phyloP scores from a whole-genome alignment of 2,888 invertebrate genomes.

The Cetonia aurata region DNA sequence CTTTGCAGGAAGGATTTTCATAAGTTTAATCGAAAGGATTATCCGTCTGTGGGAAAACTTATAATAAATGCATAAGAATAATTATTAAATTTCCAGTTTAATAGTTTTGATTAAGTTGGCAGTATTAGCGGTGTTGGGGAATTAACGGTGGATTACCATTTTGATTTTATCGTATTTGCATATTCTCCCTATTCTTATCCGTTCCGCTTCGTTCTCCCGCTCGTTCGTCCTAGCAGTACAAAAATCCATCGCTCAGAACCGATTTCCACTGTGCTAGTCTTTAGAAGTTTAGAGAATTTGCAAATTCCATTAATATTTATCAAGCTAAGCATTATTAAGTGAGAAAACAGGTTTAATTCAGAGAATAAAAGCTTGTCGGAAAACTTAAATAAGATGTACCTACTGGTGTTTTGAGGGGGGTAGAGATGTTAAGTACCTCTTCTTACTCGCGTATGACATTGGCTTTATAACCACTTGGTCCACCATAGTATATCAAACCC shows the following conservation, averaged over 20 bases:
- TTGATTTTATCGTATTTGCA: conserved; percentile 43
- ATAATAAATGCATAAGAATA: conserved; percentile 52
- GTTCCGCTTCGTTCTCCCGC: conserved; percentile 1
- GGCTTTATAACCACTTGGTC: too few species aligned
- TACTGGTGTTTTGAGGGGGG: too few species aligned
- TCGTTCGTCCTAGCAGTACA: conserved; percentile 4
- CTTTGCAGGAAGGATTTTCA: too few species aligned
- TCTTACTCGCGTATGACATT: too few species aligned
- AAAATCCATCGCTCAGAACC: too few species aligned
- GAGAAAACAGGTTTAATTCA: too few species aligned
- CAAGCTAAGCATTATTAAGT: background rate
- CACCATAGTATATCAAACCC: too few species aligned
- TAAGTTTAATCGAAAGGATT: conserved; percentile 16
- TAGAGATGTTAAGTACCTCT: too few species aligned
- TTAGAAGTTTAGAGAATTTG: conserved; percentile 9
- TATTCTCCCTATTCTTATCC: conserved; percentile 24
- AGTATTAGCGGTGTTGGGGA: conserved; percentile 39
- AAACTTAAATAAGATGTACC: too few species aligned
- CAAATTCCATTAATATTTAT: conserved; percentile 37
- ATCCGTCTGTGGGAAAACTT: conserved; percentile 32
- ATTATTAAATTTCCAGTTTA: conserved; percentile 55
- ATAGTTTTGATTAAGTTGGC: conserved; percentile 57
- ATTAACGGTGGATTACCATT: conserved; percentile 45
- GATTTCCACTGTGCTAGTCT: too few species aligned
- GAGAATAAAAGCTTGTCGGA: too few species aligned